Evolutionary conservation across 2,113 vertebrate species (phyloP).

Genomic region (Parotia lawesii): DNA sequence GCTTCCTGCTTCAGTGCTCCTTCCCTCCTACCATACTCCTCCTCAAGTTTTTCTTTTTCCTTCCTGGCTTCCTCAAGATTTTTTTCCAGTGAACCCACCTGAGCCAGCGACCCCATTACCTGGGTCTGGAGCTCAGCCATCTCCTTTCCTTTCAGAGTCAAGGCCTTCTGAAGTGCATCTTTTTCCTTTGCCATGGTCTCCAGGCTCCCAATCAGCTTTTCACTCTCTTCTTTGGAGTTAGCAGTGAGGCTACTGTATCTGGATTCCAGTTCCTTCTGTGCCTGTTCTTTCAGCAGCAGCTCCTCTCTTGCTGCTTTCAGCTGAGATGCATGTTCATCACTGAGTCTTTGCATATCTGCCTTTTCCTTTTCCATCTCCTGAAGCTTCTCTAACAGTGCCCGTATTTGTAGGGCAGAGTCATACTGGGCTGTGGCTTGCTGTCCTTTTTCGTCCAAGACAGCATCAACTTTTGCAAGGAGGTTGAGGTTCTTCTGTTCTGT

Average conservation of each 20-base stretch:
- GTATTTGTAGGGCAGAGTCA: conserved; percentile 71
- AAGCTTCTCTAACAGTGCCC: conserved; percentile 75
- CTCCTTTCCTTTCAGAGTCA: conserved; percentile 79
- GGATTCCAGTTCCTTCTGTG: conserved; percentile 65
- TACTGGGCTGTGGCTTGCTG: conserved; percentile 64
- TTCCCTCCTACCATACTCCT: conserved; percentile 65
- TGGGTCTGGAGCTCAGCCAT: conserved; percentile 76
- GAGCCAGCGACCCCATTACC: conserved; percentile 75
- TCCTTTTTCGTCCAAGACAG: conserved; percentile 61
- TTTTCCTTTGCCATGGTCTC: conserved; percentile 72
- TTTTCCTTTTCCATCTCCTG: conserved; percentile 70
- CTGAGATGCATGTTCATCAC: conserved; percentile 48
- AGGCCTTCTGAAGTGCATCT: conserved; percentile 71
- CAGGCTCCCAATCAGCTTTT: conserved; percentile 54
- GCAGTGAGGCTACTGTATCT: conserved; percentile 56
- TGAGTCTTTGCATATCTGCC: conserved; percentile 64
- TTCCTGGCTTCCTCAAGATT: conserved; percentile 61
- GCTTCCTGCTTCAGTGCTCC: conserved; percentile 67
- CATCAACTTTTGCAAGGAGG: conserved; percentile 67
- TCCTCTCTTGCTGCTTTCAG: conserved; percentile 72
- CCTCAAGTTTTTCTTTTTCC: conserved; percentile 64
- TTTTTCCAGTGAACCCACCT: conserved; percentile 74
- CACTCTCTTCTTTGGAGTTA: conserved; percentile 64
- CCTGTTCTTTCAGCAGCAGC: conserved; percentile 75
- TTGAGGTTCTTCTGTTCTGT: conserved; percentile 75